Conservation (phyloP, 2,797 vertebrate genomes). For the Coregonus ussuriensis region DNA sequence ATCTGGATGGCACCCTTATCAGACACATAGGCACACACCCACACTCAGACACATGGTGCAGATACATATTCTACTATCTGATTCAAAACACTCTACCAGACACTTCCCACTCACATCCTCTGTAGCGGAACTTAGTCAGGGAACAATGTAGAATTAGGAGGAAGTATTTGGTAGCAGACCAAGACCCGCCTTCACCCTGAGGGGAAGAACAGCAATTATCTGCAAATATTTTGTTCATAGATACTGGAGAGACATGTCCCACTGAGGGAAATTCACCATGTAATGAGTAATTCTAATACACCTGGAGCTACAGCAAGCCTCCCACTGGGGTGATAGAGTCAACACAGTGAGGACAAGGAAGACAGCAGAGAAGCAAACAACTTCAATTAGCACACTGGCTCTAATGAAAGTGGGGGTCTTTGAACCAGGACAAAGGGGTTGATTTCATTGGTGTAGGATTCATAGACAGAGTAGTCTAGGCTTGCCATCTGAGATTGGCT, state of each 20-base stretch:
- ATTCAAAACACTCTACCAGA: not conserved
- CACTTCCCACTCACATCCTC: not conserved
- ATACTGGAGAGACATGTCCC: constrained; percentile 28
- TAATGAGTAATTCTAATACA: constrained; percentile 47
- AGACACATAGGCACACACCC: constrained; percentile 33
- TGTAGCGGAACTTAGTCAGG: not conserved
- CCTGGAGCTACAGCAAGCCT: constrained; percentile 26
- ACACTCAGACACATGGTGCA: constrained; percentile 26
- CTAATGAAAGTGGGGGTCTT: constrained; percentile 59
- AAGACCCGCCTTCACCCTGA: constrained; percentile 13
- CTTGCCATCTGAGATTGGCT: constrained; percentile 50
- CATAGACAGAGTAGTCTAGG: constrained; percentile 50
- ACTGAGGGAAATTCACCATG: constrained; percentile 32
- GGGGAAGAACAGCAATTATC: constrained; percentile 42
- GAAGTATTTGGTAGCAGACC: not conserved
- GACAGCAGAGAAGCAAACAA: constrained; percentile 56
- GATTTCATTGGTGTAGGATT: constrained; percentile 62
- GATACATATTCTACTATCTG: not conserved
- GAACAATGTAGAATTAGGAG: not conserved
- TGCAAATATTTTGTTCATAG: constrained; percentile 44
- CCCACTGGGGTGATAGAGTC: constrained; percentile 48
- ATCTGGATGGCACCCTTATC: not conserved
- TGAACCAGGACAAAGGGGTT: constrained; percentile 57
- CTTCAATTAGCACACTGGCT: constrained; percentile 60
- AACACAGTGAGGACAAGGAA: constrained; percentile 48